Base-by-base conservation (phyloP, 2,888 invertebrate genomes). In the Drosophila infuscata region DNA sequence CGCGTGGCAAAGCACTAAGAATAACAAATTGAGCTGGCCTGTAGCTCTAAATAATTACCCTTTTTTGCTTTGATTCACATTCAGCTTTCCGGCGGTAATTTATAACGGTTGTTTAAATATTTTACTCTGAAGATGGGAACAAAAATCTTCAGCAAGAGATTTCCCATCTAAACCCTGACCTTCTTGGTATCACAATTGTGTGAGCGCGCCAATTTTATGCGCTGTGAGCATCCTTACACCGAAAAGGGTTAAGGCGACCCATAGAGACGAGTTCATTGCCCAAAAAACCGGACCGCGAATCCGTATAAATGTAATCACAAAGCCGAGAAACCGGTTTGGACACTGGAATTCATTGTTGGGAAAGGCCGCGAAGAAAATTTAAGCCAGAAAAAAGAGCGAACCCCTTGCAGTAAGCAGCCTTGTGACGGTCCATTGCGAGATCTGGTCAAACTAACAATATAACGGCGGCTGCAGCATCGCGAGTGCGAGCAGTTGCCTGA, bases 251-350 rank as follows among this genome's bases (percentile, higher is more conserved):
- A 84, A 82, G 85, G 80, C 78, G 72, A 86, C 61, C 43, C 30
- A 51, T 61, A 70, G 77, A 58, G 68, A 68, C 58, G 79, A 77
- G 72, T 76, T 79, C 70, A 70, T 74, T 66, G 70, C 77, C 69
- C 62, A 46, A 75, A 86, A 86, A 88, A 89, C 91, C 90, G 82
- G 89, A 90, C 91, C 75, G 67, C 74, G 78, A 88, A 75, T 72
- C 15, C 15, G 8, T 25, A 71, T 51, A 58, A 79, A 67, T 8
- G 8, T 15, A 46, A 15, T 8, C 46, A 46, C 46, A 70, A 58
- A 53, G 62, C 59, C 46, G 64, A 58, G 38, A 76, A 89, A 90
- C 90, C 90, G 90, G 90, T 90, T 90, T 85, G 85, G 87, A 91
- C 91, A 91, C 82, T 80, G 53, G 72, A 78, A 91, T 83, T 83